Base-by-base conservation (phyloP, 2,113 vertebrate species). In the Cyanoderma ruficeps region DNA sequence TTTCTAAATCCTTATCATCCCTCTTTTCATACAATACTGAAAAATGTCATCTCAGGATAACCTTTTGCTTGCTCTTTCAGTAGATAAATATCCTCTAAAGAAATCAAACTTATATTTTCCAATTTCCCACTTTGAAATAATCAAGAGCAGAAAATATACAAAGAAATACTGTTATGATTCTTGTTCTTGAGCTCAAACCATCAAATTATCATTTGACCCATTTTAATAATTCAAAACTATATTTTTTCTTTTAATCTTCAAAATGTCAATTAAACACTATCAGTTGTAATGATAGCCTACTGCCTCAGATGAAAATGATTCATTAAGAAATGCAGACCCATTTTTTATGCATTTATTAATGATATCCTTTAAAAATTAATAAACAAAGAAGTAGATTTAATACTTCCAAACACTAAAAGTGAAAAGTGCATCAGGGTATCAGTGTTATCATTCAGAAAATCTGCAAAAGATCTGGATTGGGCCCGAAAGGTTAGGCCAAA, bases 11-110 rank as follows among this genome's bases (percentile, higher is more conserved):
- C 52, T 89, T 81, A 65, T 96, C 85, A 76, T 91, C 83, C 10
- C 39, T 86, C 14, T 68, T 76, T 93, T 90, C 55, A 25, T 64
- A 74, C 52, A 96, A 90, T 87, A 92, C 86, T 93, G 79, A 68
- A 93, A 96, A 97, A 96, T 95, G 71, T 96, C 83, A 96, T 79
- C 63, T 85, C 24, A 89, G 80, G 76, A 67, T 89, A 93, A 90
- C 44, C 65, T 96, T 96, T 97, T 68, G 83, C 82, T 96, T 92
- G 77, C 85, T 86, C 91, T 97, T 96, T 83, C 74, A 68, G 79
- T 35, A 74, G 63, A 96, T 83, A 93, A 92, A 88, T 88, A 86
- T 46, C 80, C 64, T 94, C 82, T 91, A 76, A 69, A 75, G 41
- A 89, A 93, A 93, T 92, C 77, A 83, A 94, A 77, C 57, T 80